Base-by-base conservation (phyloP, 2,888 invertebrate species). In the Ectemnius lituratus region DNA sequence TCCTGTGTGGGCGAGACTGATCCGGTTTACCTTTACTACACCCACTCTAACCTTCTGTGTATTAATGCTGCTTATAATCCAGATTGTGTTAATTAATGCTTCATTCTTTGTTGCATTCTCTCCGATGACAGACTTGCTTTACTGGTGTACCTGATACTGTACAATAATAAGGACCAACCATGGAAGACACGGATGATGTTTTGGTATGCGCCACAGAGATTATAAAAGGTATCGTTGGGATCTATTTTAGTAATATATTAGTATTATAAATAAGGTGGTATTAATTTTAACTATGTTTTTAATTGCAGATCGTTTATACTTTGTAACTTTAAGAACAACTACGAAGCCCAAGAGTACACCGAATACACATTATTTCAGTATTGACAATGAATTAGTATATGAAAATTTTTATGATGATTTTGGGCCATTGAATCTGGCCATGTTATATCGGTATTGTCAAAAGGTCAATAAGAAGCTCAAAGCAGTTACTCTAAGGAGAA, bases 331-430 rank as follows among this genome's bases (percentile, higher is more conserved):
- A 83, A 92, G 93, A 82, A 92, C 93, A 67, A 92, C 93, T 67
- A 93, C 93, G 86, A 91, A 93, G 79, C 92, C 95, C 46, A 94
- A 94, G 88, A 94, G 93, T 79, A 95, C 95, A 23, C 87, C 91
- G 18, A 94, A 95, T 78, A 93, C 94, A 13, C 94, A 96, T 91
- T 97, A 95, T 89, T 96, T 97, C 90, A 93, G 92, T 86, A 94
- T 95, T 74, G 97, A 97, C 87, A 93, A 95, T 83, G 96, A 96
- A 86, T 92, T 96, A 79, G 91, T 95, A 0, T 97, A 97, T 89
- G 94, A 95, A 91, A 96, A 96, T 89, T 97, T 96, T 91, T 97
- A 96, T 91, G 94, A 94, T 27, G 98, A 98, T 90, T 98, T 98
- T 91, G 98, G 98, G 3, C 98, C 98, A 0, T 91, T 97, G 81